Evolutionary conservation across 2,797 vertebrate species (phyloP).

Genomic region (Acanthiza pusilla): DNA sequence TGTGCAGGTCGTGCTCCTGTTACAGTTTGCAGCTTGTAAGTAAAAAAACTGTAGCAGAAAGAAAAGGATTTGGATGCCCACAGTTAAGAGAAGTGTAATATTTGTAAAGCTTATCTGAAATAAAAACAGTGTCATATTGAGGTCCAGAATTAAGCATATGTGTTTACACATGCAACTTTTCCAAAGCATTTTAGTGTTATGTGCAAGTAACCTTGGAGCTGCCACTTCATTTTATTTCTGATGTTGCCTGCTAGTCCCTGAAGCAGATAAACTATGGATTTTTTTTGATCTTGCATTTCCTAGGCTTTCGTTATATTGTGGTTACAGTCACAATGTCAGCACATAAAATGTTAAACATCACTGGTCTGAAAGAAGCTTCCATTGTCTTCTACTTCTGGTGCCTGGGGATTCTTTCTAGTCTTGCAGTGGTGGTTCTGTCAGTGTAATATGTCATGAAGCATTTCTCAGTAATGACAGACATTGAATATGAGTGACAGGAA

Average conservation of each 20-base stretch:
- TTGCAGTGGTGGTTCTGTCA: conserved; percentile 66
- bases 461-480: conserved; percentile 78
- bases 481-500: conserved; percentile 79
- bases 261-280: conserved; percentile 63
- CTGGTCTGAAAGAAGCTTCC: conserved; percentile 64
- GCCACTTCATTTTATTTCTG: conserved; percentile 62
- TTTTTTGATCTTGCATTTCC: conserved; percentile 65
- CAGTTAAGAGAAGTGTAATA: not conserved
- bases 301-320: conserved; percentile 41
- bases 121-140: not conserved
- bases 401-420: conserved; percentile 66
- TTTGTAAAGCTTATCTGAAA: not conserved
- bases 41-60: not conserved
- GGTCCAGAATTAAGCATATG: not conserved
- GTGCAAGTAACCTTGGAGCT: conserved; percentile 2
- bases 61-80: not conserved
- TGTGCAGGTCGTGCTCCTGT: not conserved
- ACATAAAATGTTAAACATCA: conserved; percentile 72
- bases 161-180: not conserved
- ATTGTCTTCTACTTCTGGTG: conserved; percentile 60
- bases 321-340: conserved; percentile 66
- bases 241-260: conserved; percentile 48
- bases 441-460: conserved; percentile 76
- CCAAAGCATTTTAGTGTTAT: not conserved
- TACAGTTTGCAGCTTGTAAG: not conserved